A percentile compares a stretch with the other conserved stretches of the same genome.
Conservation (phyloP, 2,113 vertebrate genomes). For the Lathamus discolor region DNA sequence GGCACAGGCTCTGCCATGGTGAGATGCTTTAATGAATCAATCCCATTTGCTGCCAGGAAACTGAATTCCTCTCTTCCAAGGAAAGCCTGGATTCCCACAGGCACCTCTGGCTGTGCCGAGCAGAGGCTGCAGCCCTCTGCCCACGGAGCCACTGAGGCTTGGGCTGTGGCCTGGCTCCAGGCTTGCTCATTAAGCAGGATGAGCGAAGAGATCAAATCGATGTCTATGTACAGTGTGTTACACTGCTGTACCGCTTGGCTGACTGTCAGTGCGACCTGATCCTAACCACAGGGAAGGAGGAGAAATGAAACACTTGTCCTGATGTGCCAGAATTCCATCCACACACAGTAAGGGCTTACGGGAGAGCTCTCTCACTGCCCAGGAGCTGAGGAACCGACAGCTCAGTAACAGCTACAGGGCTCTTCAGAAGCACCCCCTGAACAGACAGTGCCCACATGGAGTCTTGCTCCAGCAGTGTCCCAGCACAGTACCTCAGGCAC, state of each 20-base stretch:
- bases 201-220: conserved; percentile 15
- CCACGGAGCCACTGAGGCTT: background rate
- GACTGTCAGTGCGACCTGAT: background rate
- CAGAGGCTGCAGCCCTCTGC: background rate
- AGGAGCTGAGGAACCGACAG: background rate
- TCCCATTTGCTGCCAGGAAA: background rate
- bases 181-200: background rate
- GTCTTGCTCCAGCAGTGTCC: background rate
- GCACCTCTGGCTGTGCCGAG: background rate
- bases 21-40: background rate
- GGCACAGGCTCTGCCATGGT: rapidly evolving
- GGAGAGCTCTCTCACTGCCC: background rate
- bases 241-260: background rate
- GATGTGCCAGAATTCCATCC: background rate
- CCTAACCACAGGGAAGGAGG: background rate
- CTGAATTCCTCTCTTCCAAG: background rate
- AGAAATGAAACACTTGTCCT: background rate
- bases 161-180: background rate
- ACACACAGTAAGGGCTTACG: background rate
- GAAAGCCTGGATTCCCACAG: background rate
- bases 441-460: background rate
- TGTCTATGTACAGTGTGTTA: background rate
- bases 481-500: rapidly evolving
- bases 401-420: background rate
- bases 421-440: background rate